phyloP scores from a whole-genome alignment of 2,888 invertebrate genomes.

The Pediacus dermestoides region DNA sequence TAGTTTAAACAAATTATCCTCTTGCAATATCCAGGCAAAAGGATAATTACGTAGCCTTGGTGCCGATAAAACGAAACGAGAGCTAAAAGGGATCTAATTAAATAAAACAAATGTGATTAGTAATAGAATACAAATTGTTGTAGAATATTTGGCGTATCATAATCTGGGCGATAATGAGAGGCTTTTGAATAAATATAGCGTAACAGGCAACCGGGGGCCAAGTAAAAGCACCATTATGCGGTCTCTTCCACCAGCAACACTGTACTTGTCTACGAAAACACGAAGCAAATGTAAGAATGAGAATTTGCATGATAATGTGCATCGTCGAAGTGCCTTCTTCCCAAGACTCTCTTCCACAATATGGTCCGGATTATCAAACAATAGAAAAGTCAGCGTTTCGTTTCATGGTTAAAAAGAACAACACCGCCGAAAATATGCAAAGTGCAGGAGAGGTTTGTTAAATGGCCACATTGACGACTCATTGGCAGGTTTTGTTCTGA shows the following conservation, averaged over 20 bases:
- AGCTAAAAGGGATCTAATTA: conserved; percentile 1
- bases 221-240: conserved; percentile 40
- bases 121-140: conserved; percentile 19
- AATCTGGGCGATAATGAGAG: conserved; percentile 37
- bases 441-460: no score
- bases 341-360: conserved; percentile 35
- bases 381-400: conserved; percentile 20
- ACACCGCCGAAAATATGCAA: no score
- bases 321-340: conserved; percentile 43
- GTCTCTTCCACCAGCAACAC: conserved; percentile 37
- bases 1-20: no score
- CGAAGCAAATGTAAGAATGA: conserved; percentile 48
- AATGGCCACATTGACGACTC: no score
- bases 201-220: conserved; percentile 29
- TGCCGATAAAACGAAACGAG: no score
- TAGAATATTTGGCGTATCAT: conserved; percentile 30
- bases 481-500: no score
- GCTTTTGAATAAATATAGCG: conserved; percentile 33
- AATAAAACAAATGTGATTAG: conserved; percentile 12
- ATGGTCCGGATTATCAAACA: conserved; percentile 37
- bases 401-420: no score
- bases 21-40: no score
- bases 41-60: no score
- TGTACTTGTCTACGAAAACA: conserved; percentile 47
- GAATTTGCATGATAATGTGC: conserved; percentile 50